phyloP scores from a whole-genome alignment of 1,140 invertebrate species.

The Pseudobourletiella spinata region DNA sequence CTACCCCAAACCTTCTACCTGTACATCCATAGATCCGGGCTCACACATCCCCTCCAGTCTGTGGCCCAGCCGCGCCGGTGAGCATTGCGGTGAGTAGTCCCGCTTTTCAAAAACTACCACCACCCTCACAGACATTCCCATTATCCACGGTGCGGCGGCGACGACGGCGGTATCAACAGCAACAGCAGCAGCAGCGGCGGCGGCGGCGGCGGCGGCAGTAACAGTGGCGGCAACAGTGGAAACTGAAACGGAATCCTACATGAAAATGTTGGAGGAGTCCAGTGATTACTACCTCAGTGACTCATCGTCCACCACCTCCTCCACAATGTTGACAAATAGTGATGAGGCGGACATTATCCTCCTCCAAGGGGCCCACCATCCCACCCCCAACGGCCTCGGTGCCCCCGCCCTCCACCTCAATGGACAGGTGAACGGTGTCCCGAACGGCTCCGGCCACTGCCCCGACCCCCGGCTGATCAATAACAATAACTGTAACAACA shows the following conservation, averaged over 20 bases:
- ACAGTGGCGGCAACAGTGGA: background rate
- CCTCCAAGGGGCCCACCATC: background rate
- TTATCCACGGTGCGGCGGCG: too few species aligned
- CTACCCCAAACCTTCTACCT: too few species aligned
- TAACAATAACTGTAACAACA: background rate
- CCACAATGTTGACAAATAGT: conserved; percentile 17
- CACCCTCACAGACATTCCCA: too few species aligned
- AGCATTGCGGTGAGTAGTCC: too few species aligned
- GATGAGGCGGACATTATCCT: conserved; percentile 9
- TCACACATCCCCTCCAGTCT: too few species aligned
- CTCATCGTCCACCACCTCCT: conserved; percentile 34
- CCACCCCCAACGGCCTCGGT: background rate
- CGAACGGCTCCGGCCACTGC: background rate
- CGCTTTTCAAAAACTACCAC: too few species aligned
- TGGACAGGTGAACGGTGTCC: background rate
- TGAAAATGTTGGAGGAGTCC: conserved; percentile 35
- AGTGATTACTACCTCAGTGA: conserved; percentile 36
- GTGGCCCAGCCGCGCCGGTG: too few species aligned
- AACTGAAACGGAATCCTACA: too few species aligned
- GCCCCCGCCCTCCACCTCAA: background rate
- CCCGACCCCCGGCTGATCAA: background rate
- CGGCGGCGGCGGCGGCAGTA: too few species aligned
- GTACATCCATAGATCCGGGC: too few species aligned
- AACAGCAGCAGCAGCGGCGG: too few species aligned
- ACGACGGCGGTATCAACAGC: too few species aligned